These are phyloP conservation scores for Ascidia mentula DNA, from an alignment of 23 tunicate species.

Conservation along the genomic window DNA sequence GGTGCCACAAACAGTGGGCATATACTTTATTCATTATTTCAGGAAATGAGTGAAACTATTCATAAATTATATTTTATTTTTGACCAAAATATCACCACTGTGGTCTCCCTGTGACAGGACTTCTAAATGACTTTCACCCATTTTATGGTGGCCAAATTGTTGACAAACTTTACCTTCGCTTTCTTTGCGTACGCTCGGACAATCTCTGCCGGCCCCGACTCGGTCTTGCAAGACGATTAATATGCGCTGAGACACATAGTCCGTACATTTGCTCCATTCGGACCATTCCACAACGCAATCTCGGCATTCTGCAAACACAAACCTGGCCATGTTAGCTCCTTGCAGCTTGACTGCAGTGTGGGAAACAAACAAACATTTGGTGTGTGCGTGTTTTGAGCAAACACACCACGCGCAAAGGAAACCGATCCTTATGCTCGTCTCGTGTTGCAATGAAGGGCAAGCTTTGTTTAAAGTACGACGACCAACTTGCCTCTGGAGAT, in stretches of 20 bases:
- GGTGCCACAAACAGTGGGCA: no score
- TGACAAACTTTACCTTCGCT: slow-evolving; percentile 50
- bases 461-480: no score
- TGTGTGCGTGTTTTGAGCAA: no score
- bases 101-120: no score
- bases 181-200: slow-evolving; percentile 41
- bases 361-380: not conserved
- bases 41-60: no score
- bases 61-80: no score
- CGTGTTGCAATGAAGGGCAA: not conserved
- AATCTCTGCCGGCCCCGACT: slow-evolving; percentile 53
- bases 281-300: slow-evolving; percentile 69
- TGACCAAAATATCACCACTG: no score
- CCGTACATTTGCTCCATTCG: slow-evolving; percentile 56
- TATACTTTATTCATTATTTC: no score
- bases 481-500: not conserved
- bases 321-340: not conserved
- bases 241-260: slow-evolving; percentile 13
- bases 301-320: slow-evolving; percentile 30
- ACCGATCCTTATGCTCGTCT: not conserved
- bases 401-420: not conserved
- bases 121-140: no score
- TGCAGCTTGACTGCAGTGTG: not conserved
- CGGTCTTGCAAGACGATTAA: slow-evolving; percentile 27
- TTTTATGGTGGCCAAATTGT: no score